phyloP scores from a whole-genome alignment of 2,888 invertebrate genomes.

The Hydraecia micacea region DNA sequence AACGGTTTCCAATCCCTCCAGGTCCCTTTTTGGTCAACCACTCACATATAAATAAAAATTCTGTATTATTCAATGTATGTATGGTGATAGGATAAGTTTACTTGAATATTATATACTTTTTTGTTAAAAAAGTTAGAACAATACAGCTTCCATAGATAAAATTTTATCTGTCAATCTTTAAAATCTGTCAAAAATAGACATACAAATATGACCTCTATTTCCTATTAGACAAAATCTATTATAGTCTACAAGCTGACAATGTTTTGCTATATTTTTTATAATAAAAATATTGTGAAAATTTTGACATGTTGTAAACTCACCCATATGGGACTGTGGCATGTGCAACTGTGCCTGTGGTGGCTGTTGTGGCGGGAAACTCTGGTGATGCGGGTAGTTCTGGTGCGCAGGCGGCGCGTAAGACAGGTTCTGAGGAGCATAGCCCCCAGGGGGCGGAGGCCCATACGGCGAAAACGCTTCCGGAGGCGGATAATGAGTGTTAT shows the following conservation, averaged over 20 bases:
- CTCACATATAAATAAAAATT: background rate
- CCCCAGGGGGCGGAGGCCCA: constrained; percentile 87
- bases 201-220: constrained; percentile 54
- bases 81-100: background rate
- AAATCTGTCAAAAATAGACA: constrained; percentile 50
- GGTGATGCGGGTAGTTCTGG: constrained; percentile 88
- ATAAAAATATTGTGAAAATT: constrained; percentile 39
- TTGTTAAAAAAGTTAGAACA: background rate
- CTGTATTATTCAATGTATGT: background rate
- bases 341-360: constrained; percentile 85
- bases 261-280: constrained; percentile 45
- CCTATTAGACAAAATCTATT: constrained; percentile 27
- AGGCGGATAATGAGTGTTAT: constrained; percentile 89
- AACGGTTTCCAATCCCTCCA: no score
- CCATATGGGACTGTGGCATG: constrained; percentile 88
- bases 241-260: constrained; percentile 42
- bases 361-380: constrained; percentile 87
- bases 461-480: constrained; percentile 88
- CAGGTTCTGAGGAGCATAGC: constrained; percentile 87
- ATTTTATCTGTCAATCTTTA: constrained; percentile 40
- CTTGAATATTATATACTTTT: background rate
- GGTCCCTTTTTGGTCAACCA: no score
- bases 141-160: constrained; percentile 14
- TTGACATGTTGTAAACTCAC: constrained; percentile 72
- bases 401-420: constrained; percentile 89